These are phyloP conservation scores for Monomorium pharaonis DNA, from an alignment of 1,140 invertebrate species.

Conservation along the genomic window DNA sequence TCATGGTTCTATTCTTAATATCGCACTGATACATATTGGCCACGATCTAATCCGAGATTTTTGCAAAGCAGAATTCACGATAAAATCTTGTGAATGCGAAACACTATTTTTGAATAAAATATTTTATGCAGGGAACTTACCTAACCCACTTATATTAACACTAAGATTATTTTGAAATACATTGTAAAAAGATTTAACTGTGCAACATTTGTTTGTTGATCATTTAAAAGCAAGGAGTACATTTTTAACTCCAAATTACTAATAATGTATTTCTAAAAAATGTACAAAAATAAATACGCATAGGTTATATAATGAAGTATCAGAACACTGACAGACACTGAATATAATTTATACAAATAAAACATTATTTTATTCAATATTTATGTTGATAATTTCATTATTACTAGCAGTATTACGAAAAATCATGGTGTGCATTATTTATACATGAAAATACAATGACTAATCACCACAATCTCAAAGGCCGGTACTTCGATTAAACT, in stretches of 20 bases:
- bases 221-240: not conserved
- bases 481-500: not conserved
- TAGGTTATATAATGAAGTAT: conserved; percentile 8
- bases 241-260: not conserved
- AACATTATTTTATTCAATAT: too few relatives aligned
- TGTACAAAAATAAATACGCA: not conserved
- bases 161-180: not conserved
- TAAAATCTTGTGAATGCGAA: too few relatives aligned
- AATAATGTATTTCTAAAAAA: not conserved
- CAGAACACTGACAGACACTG: not conserved
- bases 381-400: not conserved
- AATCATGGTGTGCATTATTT: not conserved
- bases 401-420: not conserved
- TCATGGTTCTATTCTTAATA: too few relatives aligned
- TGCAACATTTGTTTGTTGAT: not conserved
- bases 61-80: too few relatives aligned
- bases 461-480: not conserved
- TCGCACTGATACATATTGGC: too few relatives aligned
- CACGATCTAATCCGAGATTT: too few relatives aligned
- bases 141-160: not conserved
- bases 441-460: not conserved
- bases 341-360: not conserved
- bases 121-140: too few relatives aligned
- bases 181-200: not conserved
- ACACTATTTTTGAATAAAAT: too few relatives aligned